phyloP scores from a whole-genome alignment of 2,797 vertebrate genomes.

The Bovichtus diacanthus region DNA sequence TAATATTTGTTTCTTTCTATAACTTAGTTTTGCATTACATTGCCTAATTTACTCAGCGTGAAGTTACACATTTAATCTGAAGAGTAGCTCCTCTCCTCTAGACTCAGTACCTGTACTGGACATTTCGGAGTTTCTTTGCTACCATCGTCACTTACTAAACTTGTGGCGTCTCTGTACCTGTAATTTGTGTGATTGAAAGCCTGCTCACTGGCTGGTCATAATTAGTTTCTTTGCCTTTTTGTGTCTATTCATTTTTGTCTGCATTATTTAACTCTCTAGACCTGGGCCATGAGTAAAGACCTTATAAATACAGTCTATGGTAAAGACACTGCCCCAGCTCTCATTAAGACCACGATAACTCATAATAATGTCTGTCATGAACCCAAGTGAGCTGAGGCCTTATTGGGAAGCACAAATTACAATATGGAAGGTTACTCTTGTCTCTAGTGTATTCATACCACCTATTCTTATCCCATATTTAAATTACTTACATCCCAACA shows the following conservation, averaged over 20 bases:
- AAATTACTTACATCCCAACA: slow-evolving; percentile 19
- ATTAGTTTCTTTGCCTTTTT: slow-evolving; percentile 14
- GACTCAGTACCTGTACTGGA: not conserved
- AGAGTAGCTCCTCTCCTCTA: not conserved
- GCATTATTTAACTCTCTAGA: slow-evolving; percentile 19
- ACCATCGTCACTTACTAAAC: not conserved
- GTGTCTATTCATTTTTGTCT: slow-evolving; percentile 23
- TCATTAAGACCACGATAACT: slow-evolving; percentile 55
- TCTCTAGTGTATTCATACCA: slow-evolving; percentile 20
- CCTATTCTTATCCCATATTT: slow-evolving; percentile 20
- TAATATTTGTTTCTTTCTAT: not conserved
- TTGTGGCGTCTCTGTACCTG: not conserved
- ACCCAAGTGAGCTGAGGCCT: slow-evolving; percentile 41
- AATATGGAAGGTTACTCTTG: slow-evolving; percentile 1
- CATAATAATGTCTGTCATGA: slow-evolving; percentile 59
- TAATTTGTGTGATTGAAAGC: slow-evolving; percentile 25
- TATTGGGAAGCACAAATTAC: slow-evolving; percentile 61
- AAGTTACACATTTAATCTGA: not conserved
- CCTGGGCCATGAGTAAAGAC: slow-evolving; percentile 8
- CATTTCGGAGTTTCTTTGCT: not conserved
- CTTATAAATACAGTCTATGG: no score
- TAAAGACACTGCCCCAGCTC: slow-evolving; percentile 31
- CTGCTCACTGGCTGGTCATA: slow-evolving; percentile 1
- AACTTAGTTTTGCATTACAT: not conserved
- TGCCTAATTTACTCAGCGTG: not conserved